phyloP scores from a whole-genome alignment of 2,113 vertebrate species.

The Ailuropoda melanoleuca region DNA sequence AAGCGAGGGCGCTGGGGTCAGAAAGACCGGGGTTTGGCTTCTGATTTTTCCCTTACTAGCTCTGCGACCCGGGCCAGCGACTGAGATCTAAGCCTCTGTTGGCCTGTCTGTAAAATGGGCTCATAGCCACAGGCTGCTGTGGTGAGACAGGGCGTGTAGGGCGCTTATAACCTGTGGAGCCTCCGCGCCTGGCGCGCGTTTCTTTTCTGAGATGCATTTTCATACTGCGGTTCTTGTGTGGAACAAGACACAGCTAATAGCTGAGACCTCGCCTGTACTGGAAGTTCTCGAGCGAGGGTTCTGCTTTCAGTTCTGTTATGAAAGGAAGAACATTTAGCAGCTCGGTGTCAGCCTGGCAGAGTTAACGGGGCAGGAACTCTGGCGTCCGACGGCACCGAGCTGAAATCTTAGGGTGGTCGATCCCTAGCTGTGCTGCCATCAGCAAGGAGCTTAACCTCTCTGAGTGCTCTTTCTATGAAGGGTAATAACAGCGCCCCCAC shows the following conservation, averaged over 20 bases:
- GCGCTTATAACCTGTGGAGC: not conserved
- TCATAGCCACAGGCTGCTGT: not conserved
- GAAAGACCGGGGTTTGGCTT: not conserved
- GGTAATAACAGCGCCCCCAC: not conserved
- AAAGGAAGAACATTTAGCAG: slow-evolving; percentile 8
- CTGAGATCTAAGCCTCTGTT: not conserved
- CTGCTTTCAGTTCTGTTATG: slow-evolving; percentile 72
- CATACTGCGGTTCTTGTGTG: not conserved
- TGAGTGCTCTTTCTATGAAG: not conserved
- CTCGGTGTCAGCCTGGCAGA: not conserved
- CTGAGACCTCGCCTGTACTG: slow-evolving; percentile 12
- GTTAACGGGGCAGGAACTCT: not conserved
- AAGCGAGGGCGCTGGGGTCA: not conserved
- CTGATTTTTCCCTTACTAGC: not conserved
- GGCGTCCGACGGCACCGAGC: not conserved
- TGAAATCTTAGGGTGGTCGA: not conserved
- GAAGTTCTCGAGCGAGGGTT: slow-evolving; percentile 14
- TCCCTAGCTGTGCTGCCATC: not conserved
- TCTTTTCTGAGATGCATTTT: not conserved
- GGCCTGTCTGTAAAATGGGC: slow-evolving; percentile 2
- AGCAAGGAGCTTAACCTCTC: not conserved
- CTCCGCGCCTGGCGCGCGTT: fast-evolving
- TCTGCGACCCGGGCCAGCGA: not conserved
- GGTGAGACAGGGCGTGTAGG: not conserved
- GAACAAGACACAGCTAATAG: not conserved